Evolutionary conservation across 2,888 invertebrate genomes (phyloP).

Genomic region (Melieria crassipennis): DNA sequence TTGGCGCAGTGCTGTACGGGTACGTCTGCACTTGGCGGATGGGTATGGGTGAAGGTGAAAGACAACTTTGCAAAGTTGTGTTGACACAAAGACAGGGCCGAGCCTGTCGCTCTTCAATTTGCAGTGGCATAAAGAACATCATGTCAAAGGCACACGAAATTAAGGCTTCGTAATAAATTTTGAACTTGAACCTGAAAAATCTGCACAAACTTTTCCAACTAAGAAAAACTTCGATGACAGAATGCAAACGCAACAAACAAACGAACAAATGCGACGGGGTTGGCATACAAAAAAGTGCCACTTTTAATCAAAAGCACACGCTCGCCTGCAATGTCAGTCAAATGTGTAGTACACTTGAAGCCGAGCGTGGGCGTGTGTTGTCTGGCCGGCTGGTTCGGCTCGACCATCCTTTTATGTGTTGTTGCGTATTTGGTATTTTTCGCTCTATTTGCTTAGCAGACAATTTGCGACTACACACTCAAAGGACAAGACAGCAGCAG

Average conservation of each 20-base stretch:
- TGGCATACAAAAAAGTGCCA: background rate
- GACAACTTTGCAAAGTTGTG: conserved; percentile 1
- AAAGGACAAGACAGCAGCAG: no score
- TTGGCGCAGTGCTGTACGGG: conserved; percentile 1
- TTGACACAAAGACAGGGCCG: conserved; percentile 9
- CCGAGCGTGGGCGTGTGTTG: no score
- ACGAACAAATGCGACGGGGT: background rate
- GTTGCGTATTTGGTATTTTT: no score
- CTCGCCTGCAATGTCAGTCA: no score
- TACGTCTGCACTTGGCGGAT: conserved; percentile 11
- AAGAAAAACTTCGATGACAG: no score
- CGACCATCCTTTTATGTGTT: no score
- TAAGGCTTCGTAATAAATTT: conserved; percentile 8
- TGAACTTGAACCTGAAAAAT: conserved; percentile 29
- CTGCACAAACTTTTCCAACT: background rate
- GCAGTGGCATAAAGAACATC: background rate
- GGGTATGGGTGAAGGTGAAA: conserved; percentile 6
- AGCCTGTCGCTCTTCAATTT: background rate
- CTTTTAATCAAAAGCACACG: background rate
- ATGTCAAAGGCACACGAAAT: background rate
- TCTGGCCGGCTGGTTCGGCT: no score
- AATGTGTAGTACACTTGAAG: no score
- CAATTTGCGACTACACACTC: no score
- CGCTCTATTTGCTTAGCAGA: no score
- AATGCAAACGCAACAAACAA: background rate